These are phyloP conservation scores for Axea sp. DNA, from an alignment of 2,888 invertebrate genomes.

Conservation along the genomic window DNA sequence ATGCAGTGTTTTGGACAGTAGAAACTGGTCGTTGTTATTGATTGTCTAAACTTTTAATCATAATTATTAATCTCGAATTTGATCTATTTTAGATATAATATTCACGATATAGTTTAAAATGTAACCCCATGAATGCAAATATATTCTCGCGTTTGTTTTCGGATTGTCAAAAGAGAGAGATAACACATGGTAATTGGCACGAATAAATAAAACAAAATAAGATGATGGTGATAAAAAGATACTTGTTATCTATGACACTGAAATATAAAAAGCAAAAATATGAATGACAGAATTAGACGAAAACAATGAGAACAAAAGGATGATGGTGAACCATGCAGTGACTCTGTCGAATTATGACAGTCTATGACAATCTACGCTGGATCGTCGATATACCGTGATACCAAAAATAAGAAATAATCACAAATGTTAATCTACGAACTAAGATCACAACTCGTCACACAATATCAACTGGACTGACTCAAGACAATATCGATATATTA, in stretches of 20 bases:
- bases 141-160: too few relatives aligned
- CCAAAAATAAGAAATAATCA: constrained; percentile 54
- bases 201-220: constrained; percentile 1
- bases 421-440: constrained; percentile 70
- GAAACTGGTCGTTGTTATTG: too few relatives aligned
- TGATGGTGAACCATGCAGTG: constrained; percentile 48
- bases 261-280: constrained; percentile 39
- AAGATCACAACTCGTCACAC: constrained; percentile 66
- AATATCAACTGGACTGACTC: constrained; percentile 61
- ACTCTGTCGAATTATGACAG: constrained; percentile 19
- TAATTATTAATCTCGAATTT: too few relatives aligned
- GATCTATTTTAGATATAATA: too few relatives aligned
- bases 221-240: constrained; percentile 11
- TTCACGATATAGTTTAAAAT: too few relatives aligned
- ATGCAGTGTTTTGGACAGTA: too few relatives aligned
- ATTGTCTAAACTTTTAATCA: too few relatives aligned
- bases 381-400: constrained; percentile 54
- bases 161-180: constrained; percentile 13
- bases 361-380: constrained; percentile 55
- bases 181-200: too few relatives aligned
- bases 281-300: constrained; percentile 2
- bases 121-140: too few relatives aligned
- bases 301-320: constrained; percentile 12
- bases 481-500: constrained; percentile 61
- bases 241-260: constrained; percentile 41